Evolutionary conservation across 1,140 invertebrate genomes (phyloP), one percentile per base, ranked within the genome.

Genomic region (Lethocerus indicus): DNA sequence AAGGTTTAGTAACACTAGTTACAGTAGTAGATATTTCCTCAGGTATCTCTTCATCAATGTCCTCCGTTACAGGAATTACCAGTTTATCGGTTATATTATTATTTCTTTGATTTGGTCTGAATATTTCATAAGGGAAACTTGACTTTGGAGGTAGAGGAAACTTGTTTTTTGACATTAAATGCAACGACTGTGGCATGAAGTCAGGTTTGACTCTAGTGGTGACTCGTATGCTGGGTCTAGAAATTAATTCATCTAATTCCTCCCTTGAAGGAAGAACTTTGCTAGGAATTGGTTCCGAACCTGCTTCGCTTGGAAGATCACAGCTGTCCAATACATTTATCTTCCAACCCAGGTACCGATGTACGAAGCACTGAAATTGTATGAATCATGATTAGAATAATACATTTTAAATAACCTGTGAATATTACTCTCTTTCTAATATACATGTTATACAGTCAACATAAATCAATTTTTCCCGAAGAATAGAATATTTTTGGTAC

Each of bases 301-400:
- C 73, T 1, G 67, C 62, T 16, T 61, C 61, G 6, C 55, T 48
- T 24, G 28, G n/a, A 4, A 39, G 26, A 40, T 86, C 80, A 58
- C 89, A 93, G 13, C 68, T 64, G 61, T 96, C 87, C 21, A 83
- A 71, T 0, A 96, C 86, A 58, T 89, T 81, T 54, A 96, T 95
- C 65, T 89, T 92, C 87, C 89, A 94, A 28, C 92, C 92, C 47
- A 95, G 73, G 60, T 91, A 81, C 29, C 89, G 82, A 65, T 93
- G 87, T 9, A 85, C 85, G 67, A 82, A 94, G 62, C 89, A 93
- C 82, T 92, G 66, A 24, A 70, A 67, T 55, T 27, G 53, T 56
- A 54, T 54, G 47, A 46, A 28, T 20, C 24, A 2, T 20, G 29
- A 47, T 36, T 49, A 36, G 43, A 42, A 29, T 46, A 39, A 53